Evolutionary conservation across 1,140 invertebrate genomes (phyloP).

Genomic region (Gonioctena quinquepunctata): DNA sequence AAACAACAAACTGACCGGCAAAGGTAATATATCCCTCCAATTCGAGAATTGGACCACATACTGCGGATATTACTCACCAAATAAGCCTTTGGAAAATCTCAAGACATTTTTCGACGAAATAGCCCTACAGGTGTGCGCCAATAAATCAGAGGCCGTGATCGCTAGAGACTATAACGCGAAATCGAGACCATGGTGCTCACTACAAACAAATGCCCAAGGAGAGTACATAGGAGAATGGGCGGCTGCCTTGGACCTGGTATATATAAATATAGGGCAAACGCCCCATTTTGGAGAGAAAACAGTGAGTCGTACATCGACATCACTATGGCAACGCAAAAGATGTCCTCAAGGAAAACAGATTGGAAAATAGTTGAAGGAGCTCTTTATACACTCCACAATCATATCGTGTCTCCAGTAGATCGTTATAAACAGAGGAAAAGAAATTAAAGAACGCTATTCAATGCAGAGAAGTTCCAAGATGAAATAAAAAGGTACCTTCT

Average conservation of each 20-base stretch:
- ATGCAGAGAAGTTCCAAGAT: not conserved
- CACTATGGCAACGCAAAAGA: not conserved
- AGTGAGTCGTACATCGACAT: not conserved
- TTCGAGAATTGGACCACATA: not conserved
- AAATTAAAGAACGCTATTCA: not conserved
- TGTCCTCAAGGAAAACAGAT: not conserved
- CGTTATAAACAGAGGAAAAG: not conserved
- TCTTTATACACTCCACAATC: too few relatives aligned
- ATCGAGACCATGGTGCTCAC: conserved; percentile 20
- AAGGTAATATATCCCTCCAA: not conserved
- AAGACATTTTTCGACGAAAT: not conserved
- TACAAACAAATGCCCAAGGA: not conserved
- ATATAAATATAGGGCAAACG: not conserved
- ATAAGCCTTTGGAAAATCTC: not conserved
- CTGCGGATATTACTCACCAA: not conserved
- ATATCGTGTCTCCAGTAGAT: too few relatives aligned
- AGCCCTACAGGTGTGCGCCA: not conserved
- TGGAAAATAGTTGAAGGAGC: conserved; percentile 9
- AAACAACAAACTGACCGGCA: too few relatives aligned
- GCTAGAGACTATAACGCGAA: conserved; percentile 14
- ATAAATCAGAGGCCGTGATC: not conserved
- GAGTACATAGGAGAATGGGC: conserved; percentile 14
- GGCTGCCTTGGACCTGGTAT: not conserved
- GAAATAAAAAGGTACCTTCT: not conserved
- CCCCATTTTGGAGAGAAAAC: not conserved